Base-by-base conservation (phyloP, 2,797 vertebrate species). In the Eupleurogrammus muticus region DNA sequence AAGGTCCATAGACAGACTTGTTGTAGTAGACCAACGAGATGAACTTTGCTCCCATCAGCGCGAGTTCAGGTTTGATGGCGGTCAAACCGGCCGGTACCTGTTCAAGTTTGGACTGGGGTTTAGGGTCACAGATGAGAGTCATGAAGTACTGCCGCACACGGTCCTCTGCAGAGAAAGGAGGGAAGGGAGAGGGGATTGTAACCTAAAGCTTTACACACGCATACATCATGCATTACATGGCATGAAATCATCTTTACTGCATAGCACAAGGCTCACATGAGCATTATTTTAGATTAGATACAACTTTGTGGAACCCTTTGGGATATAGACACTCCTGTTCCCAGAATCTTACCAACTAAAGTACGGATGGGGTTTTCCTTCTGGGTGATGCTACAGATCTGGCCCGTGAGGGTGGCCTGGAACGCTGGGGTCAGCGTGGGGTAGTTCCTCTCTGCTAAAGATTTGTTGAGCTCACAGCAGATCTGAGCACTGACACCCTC, bases 1-100 rank as follows among this genome's bases (percentile, higher is more conserved):
- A 98, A 19, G 96, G 96, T 91, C 95, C 95, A 38, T 98, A 98
- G 8, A 98, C 96, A 73, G 91, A 90, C 80, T 94, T 96, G 92
- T 99, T 98, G 86, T 96, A 96, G 87, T 96, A 96, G 55, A 97
- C 94, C 58, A 98, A 93, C 86, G 85, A 92, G 28, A 93, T 84
- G 34, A 95, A 98, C 57, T 93, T 95, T 56, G 88, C 92, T 54
- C 94, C 96, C 32, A 97, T 47, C 0, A 78, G 51, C 54, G 93
- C 90, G 17, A 98, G 90, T 81, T 99, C 97, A 0, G 90, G 82
- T 65, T 95, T 94, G 85, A 98, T 92, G 53, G 95, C 87, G 0
- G 90, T 88, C 73, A 99, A 92, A 47, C 97, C 96, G 28, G 95
- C 93, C 5, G 96, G 96, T 20, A 96, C 24, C 0, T 94, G 48